Base-by-base conservation (phyloP, 2,797 vertebrate genomes). In the Astyanax mexicanus region DNA sequence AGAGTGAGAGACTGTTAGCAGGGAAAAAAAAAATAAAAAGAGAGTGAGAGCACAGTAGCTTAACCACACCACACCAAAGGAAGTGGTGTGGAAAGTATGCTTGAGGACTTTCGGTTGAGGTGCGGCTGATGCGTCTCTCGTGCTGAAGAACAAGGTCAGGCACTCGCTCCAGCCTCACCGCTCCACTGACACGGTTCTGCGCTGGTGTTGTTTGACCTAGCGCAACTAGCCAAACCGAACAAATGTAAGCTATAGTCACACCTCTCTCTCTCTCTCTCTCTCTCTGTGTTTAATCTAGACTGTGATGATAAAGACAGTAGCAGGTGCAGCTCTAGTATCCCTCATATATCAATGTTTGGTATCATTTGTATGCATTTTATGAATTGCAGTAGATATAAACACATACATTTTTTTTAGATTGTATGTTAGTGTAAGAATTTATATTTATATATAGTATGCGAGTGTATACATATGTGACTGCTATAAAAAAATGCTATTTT, bases 11-110 rank as follows among this genome's bases (percentile, higher is more conserved):
- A 69, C 72, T 71, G 61, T 73, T 51, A 88, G 85, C 84, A 86
- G 86, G 83, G 85, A 81, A 75, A 77, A 82, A 84, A 87, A 75
- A 82, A 80, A 85, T 77, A 79, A 72, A 47, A 52, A 74, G 52
- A 64, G 68, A 49, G 65, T 70, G 76, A 81, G 29, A 32, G 86
- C 86, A 85, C 66, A 23, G 67, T 70, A 74, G 86, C 85, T 87
- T 84, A 84, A 84, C 84, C 84, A 80, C 77, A 88, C 80, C 84
- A 77, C 82, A 82, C 84, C 79, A 86, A 78, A 86, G 91, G 88
- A 91, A 86, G 88, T 90, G 86, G 88, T 81, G 67, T 78, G 83
- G 84, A 88, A 88, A 86, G 76, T 82, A 76, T 84, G 82, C 75
- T 81, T 73, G 73, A 76, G 81, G 78, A 86, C 83, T 91, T 89